Evolutionary conservation across 2,797 vertebrate genomes (phyloP).

Genomic region (Xiphorhynchus erythropygius): DNA sequence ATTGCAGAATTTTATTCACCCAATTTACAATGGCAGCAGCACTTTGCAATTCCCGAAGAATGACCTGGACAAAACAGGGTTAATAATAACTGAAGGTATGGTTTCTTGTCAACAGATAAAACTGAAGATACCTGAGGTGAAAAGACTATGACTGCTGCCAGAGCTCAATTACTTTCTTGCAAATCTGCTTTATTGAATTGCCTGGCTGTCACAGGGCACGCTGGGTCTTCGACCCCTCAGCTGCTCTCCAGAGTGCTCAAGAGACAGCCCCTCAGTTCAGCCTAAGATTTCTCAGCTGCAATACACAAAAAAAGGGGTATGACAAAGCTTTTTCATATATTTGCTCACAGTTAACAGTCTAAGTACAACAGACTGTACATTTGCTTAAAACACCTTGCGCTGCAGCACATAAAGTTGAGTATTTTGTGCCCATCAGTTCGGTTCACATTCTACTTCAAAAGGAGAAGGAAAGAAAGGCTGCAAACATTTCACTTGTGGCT

Average conservation of each 20-base stretch:
- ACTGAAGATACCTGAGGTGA: neutral
- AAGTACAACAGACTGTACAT: rapidly evolving
- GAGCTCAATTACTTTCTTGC: neutral
- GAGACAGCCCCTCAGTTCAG: neutral
- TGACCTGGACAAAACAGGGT: neutral
- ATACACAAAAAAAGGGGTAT: rapidly evolving
- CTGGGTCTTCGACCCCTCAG: neutral
- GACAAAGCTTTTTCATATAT: neutral
- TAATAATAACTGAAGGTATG: neutral
- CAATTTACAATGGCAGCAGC: neutral
- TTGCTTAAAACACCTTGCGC: neutral
- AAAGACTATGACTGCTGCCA: neutral
- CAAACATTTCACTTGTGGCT: rapidly evolving
- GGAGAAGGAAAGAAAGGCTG: neutral
- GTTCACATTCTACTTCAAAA: neutral
- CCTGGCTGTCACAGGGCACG: neutral
- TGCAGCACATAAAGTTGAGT: neutral
- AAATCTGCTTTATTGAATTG: neutral
- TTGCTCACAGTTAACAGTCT: neutral
- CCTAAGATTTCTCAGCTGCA: neutral
- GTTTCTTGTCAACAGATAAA: neutral
- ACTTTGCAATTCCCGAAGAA: neutral
- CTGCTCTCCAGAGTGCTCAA: neutral
- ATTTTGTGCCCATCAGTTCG: neutral
- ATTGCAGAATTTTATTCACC: neutral